Base-by-base conservation (phyloP, 2,113 vertebrate genomes). In the Helogale parvula region DNA sequence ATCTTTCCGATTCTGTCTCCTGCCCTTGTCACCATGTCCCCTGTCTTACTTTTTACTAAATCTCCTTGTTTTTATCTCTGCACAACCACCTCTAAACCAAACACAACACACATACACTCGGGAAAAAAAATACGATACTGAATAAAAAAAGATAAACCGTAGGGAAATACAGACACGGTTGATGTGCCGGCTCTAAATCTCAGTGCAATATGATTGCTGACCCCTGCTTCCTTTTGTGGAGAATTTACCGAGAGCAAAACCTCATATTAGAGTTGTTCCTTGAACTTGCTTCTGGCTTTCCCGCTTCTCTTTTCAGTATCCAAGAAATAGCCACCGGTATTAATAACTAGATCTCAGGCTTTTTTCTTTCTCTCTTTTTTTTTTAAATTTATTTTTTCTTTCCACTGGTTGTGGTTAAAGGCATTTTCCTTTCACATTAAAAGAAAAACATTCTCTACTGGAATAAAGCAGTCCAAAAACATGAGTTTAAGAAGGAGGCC, bases 241-340 rank as follows among this genome's bases (percentile, higher is more conserved):
- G 35, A 77, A 90, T 79, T 88, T 96, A 33, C 25, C 63, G 7
- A 29, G 25, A 80, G 33, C 52, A 66, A 76, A 83, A 31, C 21
- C 4, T 87, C 7, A 5, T 71, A 2, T 33, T 86, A 25, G 68
- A 86, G 38, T 25, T 41, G 27, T 38, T 87, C 29, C 0, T 38
- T 69, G 79, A 72, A 65, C 81, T 97, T 97, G 9, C 79, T 98
- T 96, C 90, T 93, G 88, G 65, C 54, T 96, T 80, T 94, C 60
- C 71, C 15, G 68, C 81, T 82, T 94, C 68, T 84, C 69, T 93
- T 90, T 94, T 80, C 83, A n/a, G 76, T 57, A 71, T 45, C 83
- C 38, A 84, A 91, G 71, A 71, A 95, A 74, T 17, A 82, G 88
- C 77, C 29, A 45, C 81, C 6, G 3, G 12, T 10, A 82, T 79